Evolutionary conservation across 2,888 invertebrate genomes (phyloP), one percentile per base, ranked within the genome.

Genomic region (Acanthosepion pharaonis): DNA sequence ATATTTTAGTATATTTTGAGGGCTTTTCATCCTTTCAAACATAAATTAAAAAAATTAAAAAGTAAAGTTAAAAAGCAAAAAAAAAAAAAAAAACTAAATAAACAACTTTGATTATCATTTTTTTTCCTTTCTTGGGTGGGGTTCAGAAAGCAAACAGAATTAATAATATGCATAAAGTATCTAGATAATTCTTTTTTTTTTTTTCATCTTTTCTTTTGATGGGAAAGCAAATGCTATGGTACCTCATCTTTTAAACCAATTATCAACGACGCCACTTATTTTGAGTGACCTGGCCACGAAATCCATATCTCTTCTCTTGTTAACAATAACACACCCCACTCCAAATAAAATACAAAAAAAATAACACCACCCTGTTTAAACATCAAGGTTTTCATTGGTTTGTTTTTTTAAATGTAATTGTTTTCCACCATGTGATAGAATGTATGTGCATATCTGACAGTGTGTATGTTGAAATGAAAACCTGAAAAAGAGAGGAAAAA

Each of bases 231-330:
- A 33, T 15, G 78, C n/a, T 78, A n/a, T 15, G 78, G n/a, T 78
- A 78, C 78, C 78, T 78, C 78, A 78, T 78, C 78, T 78, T 18
- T 78, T 78, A n/a, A 78, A 78, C 78, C 78, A 78, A 78, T 78
- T 78, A 78, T 78, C 78, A 78, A 78, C 78, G 78, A 78, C 78
- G 78, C 78, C 78, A 78, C 78, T 33, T 78, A 78, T 78, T n/a
- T 78, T 78, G 78, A 78, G 78, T 78, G 78, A 78, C 78, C 78
- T 78, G 78, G 78, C 78, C 78, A 15, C 11, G 78, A 33, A n/a
- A 33, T n/a, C 78, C 78, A n/a, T 78, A 15, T 78, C 33, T 78
- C 33, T 78, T 78, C 78, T 78, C 78, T 78, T 78, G 78, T 33
- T 78, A 78, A n/a, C n/a, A n/a, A 78, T 78, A n/a, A 78, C n/a